A percentile compares a stretch with the other conserved stretches of the same genome.
phyloP scores from a whole-genome alignment of 2,797 vertebrate species.

The Sebastes baramenuke region DNA sequence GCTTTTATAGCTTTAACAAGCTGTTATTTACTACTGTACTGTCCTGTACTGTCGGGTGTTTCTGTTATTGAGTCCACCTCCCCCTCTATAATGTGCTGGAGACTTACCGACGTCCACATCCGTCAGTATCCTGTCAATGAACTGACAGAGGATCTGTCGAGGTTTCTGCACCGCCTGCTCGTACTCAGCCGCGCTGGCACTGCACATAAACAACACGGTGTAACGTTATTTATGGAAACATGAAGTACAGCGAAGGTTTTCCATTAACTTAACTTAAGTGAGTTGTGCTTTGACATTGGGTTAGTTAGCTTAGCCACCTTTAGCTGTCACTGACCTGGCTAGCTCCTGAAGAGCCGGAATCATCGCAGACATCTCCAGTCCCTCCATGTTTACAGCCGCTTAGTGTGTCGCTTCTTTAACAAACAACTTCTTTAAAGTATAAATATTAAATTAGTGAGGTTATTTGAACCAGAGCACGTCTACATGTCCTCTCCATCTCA shows the following conservation, averaged over 20 bases:
- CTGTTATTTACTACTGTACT: background rate
- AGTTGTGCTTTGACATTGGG: no score
- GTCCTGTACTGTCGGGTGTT: background rate
- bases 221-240: background rate
- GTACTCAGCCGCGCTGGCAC: conserved; percentile 90
- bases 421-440: background rate
- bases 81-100: background rate
- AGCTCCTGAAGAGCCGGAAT: conserved; percentile 95
- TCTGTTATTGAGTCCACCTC: background rate
- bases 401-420: background rate
- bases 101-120: conserved; percentile 95
- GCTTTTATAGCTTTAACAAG: background rate
- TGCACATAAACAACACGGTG: conserved; percentile 52
- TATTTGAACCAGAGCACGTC: background rate
- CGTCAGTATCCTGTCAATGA: conserved; percentile 96
- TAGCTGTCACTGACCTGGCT: conserved; percentile 83
- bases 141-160: conserved; percentile 97
- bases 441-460: fast-evolving
- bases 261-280: background rate
- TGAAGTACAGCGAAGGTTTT: fast-evolving
- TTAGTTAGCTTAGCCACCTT: conserved; percentile 37
- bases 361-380: conserved; percentile 96
- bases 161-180: conserved; percentile 91
- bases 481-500: background rate
- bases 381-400: conserved; percentile 81